These are phyloP conservation scores for Polydrusus cervinus DNA, from an alignment of 2,888 invertebrate species.

Conservation along the genomic window DNA sequence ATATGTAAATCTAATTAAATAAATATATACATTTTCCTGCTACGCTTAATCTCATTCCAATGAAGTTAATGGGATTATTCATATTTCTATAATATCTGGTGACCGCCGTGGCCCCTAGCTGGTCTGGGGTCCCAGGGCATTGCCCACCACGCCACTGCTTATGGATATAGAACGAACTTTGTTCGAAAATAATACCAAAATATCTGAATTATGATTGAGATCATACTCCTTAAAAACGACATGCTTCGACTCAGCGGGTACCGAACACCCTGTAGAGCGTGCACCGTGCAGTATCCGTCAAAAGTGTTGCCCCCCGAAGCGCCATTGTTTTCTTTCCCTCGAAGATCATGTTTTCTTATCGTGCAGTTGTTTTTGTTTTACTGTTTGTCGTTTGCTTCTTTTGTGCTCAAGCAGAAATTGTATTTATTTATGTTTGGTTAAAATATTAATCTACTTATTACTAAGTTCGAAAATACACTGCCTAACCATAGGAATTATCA, in stretches of 20 bases:
- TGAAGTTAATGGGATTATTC: no score
- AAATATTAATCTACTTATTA: background rate
- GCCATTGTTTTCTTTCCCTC: conserved; percentile 46
- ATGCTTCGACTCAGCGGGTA: conserved; percentile 38
- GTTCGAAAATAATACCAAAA: background rate
- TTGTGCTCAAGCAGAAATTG: background rate
- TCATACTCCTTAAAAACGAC: conserved; percentile 24
- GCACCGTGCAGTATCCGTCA: conserved; percentile 48
- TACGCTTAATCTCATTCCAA: no score
- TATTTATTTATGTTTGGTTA: conserved; percentile 13
- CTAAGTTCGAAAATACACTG: no score
- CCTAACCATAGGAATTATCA: no score
- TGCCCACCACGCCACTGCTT: no score
- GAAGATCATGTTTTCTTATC: conserved; percentile 41
- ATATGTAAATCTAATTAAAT: no score
- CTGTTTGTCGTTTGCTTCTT: conserved; percentile 9
- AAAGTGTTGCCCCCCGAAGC: conserved; percentile 49
- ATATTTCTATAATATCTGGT: no score
- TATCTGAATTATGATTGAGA: conserved; percentile 45
- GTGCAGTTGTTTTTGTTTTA: conserved; percentile 37
- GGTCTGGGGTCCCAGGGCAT: no score
- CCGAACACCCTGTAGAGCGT: conserved; percentile 48
- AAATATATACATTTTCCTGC: no score
- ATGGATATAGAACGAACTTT: background rate
- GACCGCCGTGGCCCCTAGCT: no score